Evolutionary conservation across 2,888 invertebrate genomes (phyloP), one percentile per base, ranked within the genome.

Genomic region (Pseudeuparius sepicola): DNA sequence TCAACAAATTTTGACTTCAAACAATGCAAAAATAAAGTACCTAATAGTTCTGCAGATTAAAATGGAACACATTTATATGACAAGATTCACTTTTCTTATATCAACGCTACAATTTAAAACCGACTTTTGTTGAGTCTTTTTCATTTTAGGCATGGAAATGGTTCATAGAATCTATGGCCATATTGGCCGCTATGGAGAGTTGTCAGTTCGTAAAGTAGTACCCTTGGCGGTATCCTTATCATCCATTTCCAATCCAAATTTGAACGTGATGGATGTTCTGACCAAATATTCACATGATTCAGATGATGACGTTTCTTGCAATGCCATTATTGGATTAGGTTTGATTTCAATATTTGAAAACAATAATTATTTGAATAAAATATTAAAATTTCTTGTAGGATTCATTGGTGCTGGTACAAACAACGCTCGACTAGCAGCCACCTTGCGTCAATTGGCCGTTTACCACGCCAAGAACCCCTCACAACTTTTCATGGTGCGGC

Each of bases 261-360:
- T 97, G 34, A 80, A 87, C 44, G 88, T 96, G 44, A 73, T 98
- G 38, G 97, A 99, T 60, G 92, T 96, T 1, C 71, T 99, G 36
- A 93, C 92, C 62, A 99, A 99, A 67, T 97, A 93, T 64, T 94
- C 96, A 2, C 98, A 98, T 66, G 98, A 99, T 67, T 75, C 85
- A 9, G 97, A 98, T 61, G 78, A 88, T 30, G 96, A 98, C 58
- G 96, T 98, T 28, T 92, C 97, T 0, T 89, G 92, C 59, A 97
- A 96, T 65, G 89, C 97, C 30, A 97, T 98, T 51, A 89, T 99
- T 57, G 89, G 94, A 4, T 86, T 98, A 84, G 97, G 97, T 20
- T 71, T 17, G 33, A 30, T 18, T 35, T 11, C 10, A 13, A 20
- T 13, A 26, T 34, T n/a, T 31, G 4, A 3, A n/a, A n/a, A n/a